Conservation (phyloP, 2,113 vertebrate genomes). For the Tursiops truncatus region DNA sequence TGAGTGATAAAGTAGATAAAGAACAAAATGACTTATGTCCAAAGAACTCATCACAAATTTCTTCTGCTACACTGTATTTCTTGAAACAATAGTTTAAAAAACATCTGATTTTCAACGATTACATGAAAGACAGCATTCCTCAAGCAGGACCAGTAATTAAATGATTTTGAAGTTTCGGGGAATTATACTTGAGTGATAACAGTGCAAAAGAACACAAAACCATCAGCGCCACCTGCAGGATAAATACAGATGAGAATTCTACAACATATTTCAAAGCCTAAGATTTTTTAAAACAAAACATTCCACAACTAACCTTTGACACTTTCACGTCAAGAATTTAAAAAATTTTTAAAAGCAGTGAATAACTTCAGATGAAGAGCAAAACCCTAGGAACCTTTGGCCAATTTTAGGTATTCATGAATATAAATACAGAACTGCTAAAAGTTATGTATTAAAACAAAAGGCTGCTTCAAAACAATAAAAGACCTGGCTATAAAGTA, state of each 20-base stretch:
- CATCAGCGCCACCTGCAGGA: conserved; percentile 78
- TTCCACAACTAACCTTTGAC: neutral
- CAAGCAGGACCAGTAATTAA: neutral
- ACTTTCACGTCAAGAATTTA: neutral
- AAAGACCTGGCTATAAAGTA: neutral
- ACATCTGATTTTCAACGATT: conserved; percentile 60
- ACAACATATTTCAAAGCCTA: neutral
- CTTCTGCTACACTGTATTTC: conserved; percentile 61
- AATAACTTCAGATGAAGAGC: neutral
- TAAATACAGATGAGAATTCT: neutral
- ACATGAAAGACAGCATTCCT: conserved; percentile 38
- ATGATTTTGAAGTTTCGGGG: conserved; percentile 43
- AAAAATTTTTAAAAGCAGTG: neutral
- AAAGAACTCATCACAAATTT: conserved; percentile 66
- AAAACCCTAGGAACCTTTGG: neutral
- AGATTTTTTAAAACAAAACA: neutral
- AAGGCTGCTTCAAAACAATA: neutral
- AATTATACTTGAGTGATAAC: neutral
- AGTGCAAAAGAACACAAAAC: neutral
- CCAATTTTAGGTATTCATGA: neutral
- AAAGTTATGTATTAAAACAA: neutral
- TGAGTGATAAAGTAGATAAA: conserved; percentile 38
- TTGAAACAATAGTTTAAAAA: conserved; percentile 70
- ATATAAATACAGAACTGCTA: neutral
- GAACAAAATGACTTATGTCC: conserved; percentile 60